Evolutionary conservation across 2,113 vertebrate genomes (phyloP).

Genomic region (Pseudorasbora parva): DNA sequence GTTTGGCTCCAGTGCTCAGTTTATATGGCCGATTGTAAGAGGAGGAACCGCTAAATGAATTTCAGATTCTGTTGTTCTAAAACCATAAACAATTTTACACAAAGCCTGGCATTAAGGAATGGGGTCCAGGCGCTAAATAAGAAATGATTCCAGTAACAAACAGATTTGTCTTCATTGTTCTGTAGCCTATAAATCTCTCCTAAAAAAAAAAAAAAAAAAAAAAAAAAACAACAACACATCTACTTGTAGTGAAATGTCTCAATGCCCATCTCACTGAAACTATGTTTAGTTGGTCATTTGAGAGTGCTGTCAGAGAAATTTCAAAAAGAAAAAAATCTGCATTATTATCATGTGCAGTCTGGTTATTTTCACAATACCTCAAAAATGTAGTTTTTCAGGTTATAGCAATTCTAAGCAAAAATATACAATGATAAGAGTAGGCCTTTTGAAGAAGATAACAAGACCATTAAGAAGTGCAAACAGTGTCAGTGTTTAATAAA

Average conservation of each 20-base stretch:
- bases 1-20: slow-evolving; percentile 74
- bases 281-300: neutral
- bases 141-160: slow-evolving; percentile 47
- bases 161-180: slow-evolving; percentile 21
- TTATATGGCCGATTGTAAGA: slow-evolving; percentile 71
- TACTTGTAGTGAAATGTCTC: neutral
- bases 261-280: neutral
- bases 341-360: too few relatives aligned
- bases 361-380: neutral
- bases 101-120: slow-evolving; percentile 60
- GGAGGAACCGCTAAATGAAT: slow-evolving; percentile 76
- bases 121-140: slow-evolving; percentile 47
- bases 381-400: neutral
- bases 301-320: neutral
- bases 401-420: neutral
- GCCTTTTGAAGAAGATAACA: neutral
- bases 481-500: slow-evolving; percentile 40
- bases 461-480: slow-evolving; percentile 3
- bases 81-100: slow-evolving; percentile 71
- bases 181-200: slow-evolving; percentile 19
- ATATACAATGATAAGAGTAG: slow-evolving; percentile 18
- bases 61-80: slow-evolving; percentile 76
- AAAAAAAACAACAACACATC: neutral
- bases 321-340: neutral
- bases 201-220: neutral